Evolutionary conservation across 2,113 vertebrate genomes (phyloP).

Genomic region (Pantherophis guttatus): DNA sequence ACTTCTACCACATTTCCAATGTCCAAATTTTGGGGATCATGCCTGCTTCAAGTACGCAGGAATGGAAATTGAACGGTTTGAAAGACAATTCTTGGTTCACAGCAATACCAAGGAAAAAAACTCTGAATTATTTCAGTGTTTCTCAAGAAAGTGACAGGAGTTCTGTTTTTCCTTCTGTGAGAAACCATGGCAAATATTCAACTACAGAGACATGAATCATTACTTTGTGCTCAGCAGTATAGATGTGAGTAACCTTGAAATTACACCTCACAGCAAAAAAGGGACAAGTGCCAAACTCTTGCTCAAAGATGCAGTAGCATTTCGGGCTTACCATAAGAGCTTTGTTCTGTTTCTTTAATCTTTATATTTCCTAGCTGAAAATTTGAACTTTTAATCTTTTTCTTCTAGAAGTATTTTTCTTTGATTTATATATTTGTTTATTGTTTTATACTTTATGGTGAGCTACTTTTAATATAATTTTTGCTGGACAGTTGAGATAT

Average conservation of each 20-base stretch:
- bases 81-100: not conserved
- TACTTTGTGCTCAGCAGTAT: not conserved
- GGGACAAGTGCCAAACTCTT: not conserved
- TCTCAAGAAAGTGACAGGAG: not conserved
- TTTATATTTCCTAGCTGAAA: not conserved
- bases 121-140: not conserved
- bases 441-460: not conserved
- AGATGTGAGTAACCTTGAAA: not conserved
- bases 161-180: not conserved
- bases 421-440: not conserved
- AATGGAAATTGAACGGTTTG: not conserved
- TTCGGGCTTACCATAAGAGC: not conserved
- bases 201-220: not conserved
- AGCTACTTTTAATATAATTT: not conserved
- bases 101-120: not conserved
- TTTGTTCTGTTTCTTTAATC: not conserved
- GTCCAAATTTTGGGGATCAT: not conserved
- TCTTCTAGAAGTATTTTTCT: not conserved
- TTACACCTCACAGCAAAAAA: not conserved
- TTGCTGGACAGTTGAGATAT: not conserved
- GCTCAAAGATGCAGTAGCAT: not conserved
- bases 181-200: conserved; percentile 1
- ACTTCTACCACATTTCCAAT: not conserved
- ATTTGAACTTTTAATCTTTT: not conserved
- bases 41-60: not conserved